A percentile compares a stretch with the other conserved stretches of the same genome.
phyloP scores from a whole-genome alignment of 1,140 invertebrate species.

The Drosophila ambigua region DNA sequence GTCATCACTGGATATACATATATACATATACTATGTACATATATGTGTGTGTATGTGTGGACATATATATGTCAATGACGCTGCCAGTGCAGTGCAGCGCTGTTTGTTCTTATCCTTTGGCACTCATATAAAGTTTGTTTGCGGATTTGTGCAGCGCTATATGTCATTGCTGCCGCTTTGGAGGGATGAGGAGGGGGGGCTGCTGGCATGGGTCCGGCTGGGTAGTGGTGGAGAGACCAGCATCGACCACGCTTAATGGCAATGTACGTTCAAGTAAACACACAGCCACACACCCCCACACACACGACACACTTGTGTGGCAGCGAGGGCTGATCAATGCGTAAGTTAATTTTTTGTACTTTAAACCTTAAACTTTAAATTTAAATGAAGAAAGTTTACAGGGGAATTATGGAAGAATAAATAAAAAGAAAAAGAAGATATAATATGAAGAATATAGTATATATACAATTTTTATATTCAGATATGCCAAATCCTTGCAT shows the following conservation, averaged over 20 bases:
- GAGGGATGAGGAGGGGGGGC: conserved; percentile 23
- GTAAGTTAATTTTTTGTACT: no score
- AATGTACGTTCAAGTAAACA: conserved; percentile 79
- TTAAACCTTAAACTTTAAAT: not conserved
- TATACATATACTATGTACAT: conserved; percentile 4
- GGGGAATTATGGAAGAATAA: no score
- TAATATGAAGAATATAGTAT: no score
- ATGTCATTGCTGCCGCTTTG: conserved; percentile 70
- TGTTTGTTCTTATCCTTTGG: conserved; percentile 81
- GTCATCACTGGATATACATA: conserved; percentile 10
- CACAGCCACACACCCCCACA: conserved; percentile 18
- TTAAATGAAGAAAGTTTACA: no score
- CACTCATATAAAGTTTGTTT: conserved; percentile 82
- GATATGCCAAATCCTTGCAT: no score
- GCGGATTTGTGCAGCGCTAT: conserved; percentile 81
- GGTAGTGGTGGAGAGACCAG: conserved; percentile 14
- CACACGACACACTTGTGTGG: conserved; percentile 44
- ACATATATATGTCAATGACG: conserved; percentile 79
- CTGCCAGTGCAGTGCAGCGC: conserved; percentile 44
- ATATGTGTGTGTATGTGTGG: conserved; percentile 10
- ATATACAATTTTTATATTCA: no score
- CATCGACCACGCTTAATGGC: conserved; percentile 74
- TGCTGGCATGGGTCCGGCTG: not conserved
- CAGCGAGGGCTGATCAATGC: conserved; percentile 23
- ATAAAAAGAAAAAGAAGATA: no score